phyloP scores from a whole-genome alignment of 1,140 invertebrate genomes.

The Centruroides vittatus region DNA sequence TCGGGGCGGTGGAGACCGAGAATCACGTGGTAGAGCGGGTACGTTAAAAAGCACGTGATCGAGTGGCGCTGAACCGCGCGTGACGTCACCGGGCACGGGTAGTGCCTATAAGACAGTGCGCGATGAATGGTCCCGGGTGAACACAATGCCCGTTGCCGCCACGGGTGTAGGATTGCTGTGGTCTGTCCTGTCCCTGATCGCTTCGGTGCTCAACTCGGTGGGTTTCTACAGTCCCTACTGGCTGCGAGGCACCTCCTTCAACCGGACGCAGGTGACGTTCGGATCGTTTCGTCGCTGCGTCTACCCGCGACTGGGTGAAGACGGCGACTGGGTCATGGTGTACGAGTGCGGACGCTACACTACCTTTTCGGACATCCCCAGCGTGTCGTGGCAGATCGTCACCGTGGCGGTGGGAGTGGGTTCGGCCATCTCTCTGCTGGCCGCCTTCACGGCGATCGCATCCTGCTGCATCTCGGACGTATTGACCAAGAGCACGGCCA shows the following conservation, averaged over 20 bases:
- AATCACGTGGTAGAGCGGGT: no score
- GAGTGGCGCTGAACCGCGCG: no score
- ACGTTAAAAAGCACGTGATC: no score
- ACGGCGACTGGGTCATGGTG: constrained; percentile 28
- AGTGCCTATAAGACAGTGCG: no score
- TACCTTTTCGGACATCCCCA: constrained; percentile 30
- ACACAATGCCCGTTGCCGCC: constrained; percentile 19
- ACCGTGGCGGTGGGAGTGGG: constrained; percentile 14
- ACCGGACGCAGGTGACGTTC: constrained; percentile 45
- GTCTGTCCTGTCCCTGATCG: constrained; percentile 44
- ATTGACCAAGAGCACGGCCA: constrained; percentile 1
- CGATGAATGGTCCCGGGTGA: no score
- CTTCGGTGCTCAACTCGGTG: constrained; percentile 42
- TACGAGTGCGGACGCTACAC: constrained; percentile 28
- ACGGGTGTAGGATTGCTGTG: constrained; percentile 46
- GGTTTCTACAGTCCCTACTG: constrained; percentile 56
- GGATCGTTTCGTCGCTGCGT: constrained; percentile 51
- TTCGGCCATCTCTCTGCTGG: constrained; percentile 4
- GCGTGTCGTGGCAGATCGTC: constrained; percentile 25
- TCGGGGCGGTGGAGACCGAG: no score
- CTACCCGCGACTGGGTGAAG: constrained; percentile 40
- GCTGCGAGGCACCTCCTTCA: constrained; percentile 35
- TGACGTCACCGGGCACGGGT: no score
- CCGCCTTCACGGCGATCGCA: constrained; percentile 8
- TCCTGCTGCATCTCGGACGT: constrained; percentile 11